A percentile compares a stretch with the other conserved stretches of the same genome.
Conservation (phyloP, 2,888 invertebrate species). For the Notocelia uddmanniana region DNA sequence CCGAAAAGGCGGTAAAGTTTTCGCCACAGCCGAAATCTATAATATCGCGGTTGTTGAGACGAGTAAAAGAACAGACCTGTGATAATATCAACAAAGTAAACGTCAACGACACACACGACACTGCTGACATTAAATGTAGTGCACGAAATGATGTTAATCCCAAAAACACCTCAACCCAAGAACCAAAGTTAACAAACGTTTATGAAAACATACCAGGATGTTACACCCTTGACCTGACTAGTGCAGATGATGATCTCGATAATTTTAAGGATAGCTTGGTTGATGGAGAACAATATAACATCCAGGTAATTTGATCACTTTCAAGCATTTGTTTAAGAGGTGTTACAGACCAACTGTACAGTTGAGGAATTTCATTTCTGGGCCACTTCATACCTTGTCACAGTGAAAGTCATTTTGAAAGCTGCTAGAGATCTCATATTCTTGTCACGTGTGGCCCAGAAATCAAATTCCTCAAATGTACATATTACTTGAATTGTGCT, state of each 20-base stretch:
- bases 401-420: too few species aligned
- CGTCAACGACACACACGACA: not conserved
- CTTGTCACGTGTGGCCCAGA: too few species aligned
- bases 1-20: constrained; percentile 61
- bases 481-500: too few species aligned
- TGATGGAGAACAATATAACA: constrained; percentile 6
- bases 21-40: constrained; percentile 72
- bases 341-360: too few species aligned
- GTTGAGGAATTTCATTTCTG: too few species aligned
- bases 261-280: not conserved
- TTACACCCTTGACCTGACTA: constrained; percentile 15
- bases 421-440: too few species aligned
- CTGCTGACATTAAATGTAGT: not conserved
- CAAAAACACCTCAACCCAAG: not conserved
- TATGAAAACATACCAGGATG: constrained; percentile 5
- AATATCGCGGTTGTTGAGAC: constrained; percentile 64
- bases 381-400: too few species aligned
- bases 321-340: not conserved
- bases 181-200: constrained; percentile 6
- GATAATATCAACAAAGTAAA: constrained; percentile 21
- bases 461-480: too few species aligned
- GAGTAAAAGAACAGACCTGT: constrained; percentile 51
- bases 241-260: constrained; percentile 8
- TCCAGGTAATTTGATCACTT: constrained; percentile 17
- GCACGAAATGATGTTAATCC: not conserved